Evolutionary conservation across 2,797 vertebrate species (phyloP), one percentile per base, ranked within the genome.

Genomic region (Sebastes baramenuke): DNA sequence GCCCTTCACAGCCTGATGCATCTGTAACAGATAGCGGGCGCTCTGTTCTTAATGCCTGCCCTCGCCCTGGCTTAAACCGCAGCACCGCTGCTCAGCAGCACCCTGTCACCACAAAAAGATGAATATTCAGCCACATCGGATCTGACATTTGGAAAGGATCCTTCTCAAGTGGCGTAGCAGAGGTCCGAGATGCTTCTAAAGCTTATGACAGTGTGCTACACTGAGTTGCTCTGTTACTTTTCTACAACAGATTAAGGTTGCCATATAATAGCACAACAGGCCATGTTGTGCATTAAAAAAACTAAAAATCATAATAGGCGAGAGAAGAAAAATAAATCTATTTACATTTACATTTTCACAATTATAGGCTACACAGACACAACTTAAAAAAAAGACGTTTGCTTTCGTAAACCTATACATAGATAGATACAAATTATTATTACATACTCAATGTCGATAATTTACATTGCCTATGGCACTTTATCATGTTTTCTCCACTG

Each of bases 1-100:
- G 79, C 75, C 75, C 73, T 78, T 89, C 65, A 83, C 79, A 87
- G 72, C 61, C 72, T 59, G 84, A 73, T 80, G 72, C 80, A 73
- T 79, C 65, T 54, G 58, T 64, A 81, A 77, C 67, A 56, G 68
- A 80, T 67, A 75, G 67, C 3, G 9, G 24, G 58, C 14, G 34
- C 66, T 77, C 60, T 59, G 75, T 64, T 66, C 58, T 75, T 64
- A 75, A 72, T 30, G 18, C 70, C 60, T 62, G 67, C 72, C 62
- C 71, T 81, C 5, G 58, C 14, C 54, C 54, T 10, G 42, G 34
- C 54, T 77, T 61, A 52, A 76, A 78, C 27, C 46, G 42, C 20
- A 32, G 34, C 61, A 52, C 14, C 4, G 22, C 22, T 1, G 54
- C 72, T 72, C 82, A 54, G 67, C 67, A 67, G 55, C 61, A 72